Percentiles rank a stretch among this genome's conserved stretches.
These are phyloP conservation scores for Melangyna quadrimaculata DNA, from an alignment of 2,888 invertebrate genomes.

Conservation along the genomic window DNA sequence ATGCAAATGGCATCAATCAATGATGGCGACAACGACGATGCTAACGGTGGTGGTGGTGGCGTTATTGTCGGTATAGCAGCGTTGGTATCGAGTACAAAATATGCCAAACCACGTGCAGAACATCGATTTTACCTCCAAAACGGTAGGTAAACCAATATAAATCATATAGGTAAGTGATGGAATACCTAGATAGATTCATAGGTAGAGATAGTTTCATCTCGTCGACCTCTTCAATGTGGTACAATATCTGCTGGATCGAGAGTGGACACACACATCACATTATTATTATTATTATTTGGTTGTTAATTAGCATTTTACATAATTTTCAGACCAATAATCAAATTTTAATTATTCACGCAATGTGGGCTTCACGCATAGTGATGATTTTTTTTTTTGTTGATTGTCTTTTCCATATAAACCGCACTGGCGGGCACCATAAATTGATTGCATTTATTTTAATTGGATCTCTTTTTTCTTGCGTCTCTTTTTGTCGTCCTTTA, in stretches of 20 bases:
- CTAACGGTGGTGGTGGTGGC: neutral
- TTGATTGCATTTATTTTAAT: conserved; percentile 64
- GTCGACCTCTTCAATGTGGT: conserved; percentile 44
- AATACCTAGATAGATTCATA: neutral
- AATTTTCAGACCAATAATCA: conserved; percentile 72
- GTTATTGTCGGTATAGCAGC: neutral
- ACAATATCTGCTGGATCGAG: conserved; percentile 33
- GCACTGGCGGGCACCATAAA: conserved; percentile 7
- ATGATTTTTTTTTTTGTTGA: conserved; percentile 12
- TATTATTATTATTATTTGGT: conserved; percentile 62
- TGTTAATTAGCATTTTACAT: conserved; percentile 78
- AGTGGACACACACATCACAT: conserved; percentile 25
- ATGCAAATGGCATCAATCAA: conserved; percentile 57
- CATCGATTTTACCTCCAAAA: conserved; percentile 34
- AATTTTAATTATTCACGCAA: conserved; percentile 71
- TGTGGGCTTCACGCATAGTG: conserved; percentile 36
- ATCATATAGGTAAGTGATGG: neutral
- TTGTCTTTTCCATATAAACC: neutral
- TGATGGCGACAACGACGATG: neutral
- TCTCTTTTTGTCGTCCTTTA: neutral
- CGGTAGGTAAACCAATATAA: neutral
- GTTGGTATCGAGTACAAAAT: neutral
- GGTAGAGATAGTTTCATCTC: conserved; percentile 12
- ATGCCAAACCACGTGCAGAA: conserved; percentile 24
- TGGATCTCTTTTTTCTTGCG: conserved; percentile 19